A percentile compares a stretch with the other conserved stretches of the same genome.
These are phyloP conservation scores for Drosophila monieri DNA, from an alignment of 2,888 invertebrate species.

Conservation along the genomic window DNA sequence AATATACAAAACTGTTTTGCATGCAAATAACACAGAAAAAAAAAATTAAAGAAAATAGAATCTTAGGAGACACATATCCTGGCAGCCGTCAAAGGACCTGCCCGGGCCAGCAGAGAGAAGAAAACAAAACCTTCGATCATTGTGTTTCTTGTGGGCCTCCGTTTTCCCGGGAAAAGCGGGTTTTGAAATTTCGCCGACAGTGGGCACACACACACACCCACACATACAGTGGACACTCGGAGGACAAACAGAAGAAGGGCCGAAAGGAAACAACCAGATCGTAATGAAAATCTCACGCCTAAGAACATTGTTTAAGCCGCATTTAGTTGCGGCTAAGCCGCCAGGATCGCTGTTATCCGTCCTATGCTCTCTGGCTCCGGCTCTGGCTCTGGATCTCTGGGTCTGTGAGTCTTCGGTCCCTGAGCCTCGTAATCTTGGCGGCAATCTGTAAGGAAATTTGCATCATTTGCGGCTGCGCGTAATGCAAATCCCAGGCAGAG, in stretches of 20 bases:
- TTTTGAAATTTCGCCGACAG: conserved; percentile 74
- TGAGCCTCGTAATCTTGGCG: conserved; percentile 61
- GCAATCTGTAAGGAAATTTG: conserved; percentile 73
- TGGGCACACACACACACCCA: conserved; percentile 16
- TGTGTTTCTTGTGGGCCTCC: conserved; percentile 32
- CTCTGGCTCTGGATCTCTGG: neutral
- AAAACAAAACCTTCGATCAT: conserved; percentile 27
- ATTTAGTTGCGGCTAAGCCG: conserved; percentile 72
- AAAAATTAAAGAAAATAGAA: neutral
- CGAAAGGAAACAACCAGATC: conserved; percentile 9
- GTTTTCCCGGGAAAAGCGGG: conserved; percentile 51
- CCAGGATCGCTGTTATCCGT: conserved; percentile 14
- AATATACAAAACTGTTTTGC: conserved; percentile 52
- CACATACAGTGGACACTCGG: too few relatives aligned
- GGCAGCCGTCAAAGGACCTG: conserved; percentile 44
- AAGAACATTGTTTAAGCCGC: conserved; percentile 73
- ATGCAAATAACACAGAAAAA: conserved; percentile 61
- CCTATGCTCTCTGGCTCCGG: neutral
- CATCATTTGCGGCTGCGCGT: conserved; percentile 71
- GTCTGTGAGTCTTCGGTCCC: neutral
- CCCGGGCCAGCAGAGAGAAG: neutral
- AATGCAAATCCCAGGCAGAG: conserved; percentile 59
- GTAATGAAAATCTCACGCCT: conserved; percentile 73
- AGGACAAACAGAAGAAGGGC: conserved; percentile 3
- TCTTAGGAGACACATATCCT: conserved; percentile 47